Conservation (phyloP, 2,888 invertebrate genomes). For the Andrena chrysosceles region DNA sequence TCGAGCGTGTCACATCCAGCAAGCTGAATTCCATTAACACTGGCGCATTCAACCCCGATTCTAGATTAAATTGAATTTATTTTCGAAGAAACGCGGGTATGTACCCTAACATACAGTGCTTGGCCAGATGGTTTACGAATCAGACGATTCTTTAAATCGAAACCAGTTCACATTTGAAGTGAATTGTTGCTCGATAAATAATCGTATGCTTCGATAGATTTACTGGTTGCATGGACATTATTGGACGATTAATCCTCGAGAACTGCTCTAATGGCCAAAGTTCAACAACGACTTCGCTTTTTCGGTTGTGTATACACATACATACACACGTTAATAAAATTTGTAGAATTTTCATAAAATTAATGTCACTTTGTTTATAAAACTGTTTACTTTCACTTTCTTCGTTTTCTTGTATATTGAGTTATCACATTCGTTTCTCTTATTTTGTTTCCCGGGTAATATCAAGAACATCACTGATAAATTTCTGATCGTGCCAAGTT, state of each 20-base stretch:
- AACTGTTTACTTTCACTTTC: not conserved
- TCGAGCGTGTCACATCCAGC: conserved; percentile 51
- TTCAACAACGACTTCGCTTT: conserved; percentile 7
- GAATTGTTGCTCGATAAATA: not conserved
- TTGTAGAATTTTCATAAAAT: not conserved
- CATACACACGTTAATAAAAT: not conserved
- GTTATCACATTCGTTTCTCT: conserved; percentile 5
- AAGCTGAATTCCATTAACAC: conserved; percentile 64
- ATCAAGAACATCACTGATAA: conserved; percentile 1
- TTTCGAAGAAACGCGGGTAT: conserved; percentile 57
- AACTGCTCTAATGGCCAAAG: conserved; percentile 21
- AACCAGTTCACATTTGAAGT: not conserved
- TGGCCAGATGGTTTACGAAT: conserved; percentile 20
- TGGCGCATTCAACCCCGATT: conserved; percentile 49
- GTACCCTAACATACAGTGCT: conserved; percentile 5
- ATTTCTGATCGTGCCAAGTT: not conserved
- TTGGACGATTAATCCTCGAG: not conserved
- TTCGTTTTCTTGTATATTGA: not conserved
- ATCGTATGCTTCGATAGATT: not conserved
- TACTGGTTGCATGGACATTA: not conserved
- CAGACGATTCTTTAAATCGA: conserved; percentile 33
- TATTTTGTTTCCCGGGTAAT: not conserved
- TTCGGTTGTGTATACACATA: not conserved
- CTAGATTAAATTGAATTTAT: conserved; percentile 66
- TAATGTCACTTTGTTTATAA: not conserved